Percentiles rank a stretch among this genome's conserved stretches.
These are phyloP conservation scores for Erinaceus europaeus DNA, from an alignment of 2,113 vertebrate species.

Conservation along the genomic window DNA sequence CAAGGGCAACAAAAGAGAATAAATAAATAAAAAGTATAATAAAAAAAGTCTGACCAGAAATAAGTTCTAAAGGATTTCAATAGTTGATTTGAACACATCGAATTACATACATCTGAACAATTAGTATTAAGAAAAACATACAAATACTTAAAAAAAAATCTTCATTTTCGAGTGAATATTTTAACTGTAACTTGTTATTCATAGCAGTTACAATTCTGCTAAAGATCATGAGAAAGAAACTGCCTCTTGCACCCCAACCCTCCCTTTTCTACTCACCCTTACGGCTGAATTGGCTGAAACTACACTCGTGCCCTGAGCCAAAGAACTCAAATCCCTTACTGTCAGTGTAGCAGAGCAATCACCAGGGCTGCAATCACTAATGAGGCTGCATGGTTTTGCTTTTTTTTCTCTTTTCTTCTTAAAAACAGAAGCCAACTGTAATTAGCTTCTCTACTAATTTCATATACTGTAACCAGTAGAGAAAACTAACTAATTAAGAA, in stretches of 20 bases:
- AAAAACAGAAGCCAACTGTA: conserved; percentile 40
- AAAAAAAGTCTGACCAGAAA: not conserved
- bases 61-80: not conserved
- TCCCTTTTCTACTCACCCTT: not conserved
- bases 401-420: too few species aligned
- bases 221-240: conserved; percentile 3
- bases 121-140: not conserved
- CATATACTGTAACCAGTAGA: not conserved
- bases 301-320: not conserved
- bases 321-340: not conserved
- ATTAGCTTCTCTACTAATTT: not conserved
- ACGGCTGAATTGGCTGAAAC: not conserved
- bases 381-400: too few species aligned
- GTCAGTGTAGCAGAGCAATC: not conserved
- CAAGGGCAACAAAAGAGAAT: too few species aligned
- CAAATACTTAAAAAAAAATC: not conserved
- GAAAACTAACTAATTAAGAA: not conserved
- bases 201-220: not conserved
- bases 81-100: not conserved
- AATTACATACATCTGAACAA: not conserved
- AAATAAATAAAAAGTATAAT: too few species aligned
- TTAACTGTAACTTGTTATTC: not conserved
- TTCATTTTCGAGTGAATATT: conserved; percentile 5
- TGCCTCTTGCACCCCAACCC: not conserved
- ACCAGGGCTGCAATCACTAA: not conserved